phyloP scores from a whole-genome alignment of 2,888 invertebrate genomes.

The Polydrusus cervinus region DNA sequence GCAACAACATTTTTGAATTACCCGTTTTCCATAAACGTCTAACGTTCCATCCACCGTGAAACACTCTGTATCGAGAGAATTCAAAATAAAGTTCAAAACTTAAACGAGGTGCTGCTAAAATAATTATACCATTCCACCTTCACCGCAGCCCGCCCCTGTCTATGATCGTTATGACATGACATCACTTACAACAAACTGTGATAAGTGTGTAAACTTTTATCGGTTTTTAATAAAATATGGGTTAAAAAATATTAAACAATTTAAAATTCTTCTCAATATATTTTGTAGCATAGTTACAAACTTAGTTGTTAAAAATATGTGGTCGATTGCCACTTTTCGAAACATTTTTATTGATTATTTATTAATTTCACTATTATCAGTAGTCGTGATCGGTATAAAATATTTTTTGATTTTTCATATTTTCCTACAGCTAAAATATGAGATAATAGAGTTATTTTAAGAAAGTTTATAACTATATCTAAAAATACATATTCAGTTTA shows the following conservation, averaged over 20 bases:
- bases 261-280: neutral
- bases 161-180: conserved; percentile 7
- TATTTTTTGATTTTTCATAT: too few species aligned
- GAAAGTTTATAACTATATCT: neutral
- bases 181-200: conserved; percentile 1
- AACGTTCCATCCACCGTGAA: too few species aligned
- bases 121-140: too few species aligned
- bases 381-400: too few species aligned
- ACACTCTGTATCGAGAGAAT: too few species aligned
- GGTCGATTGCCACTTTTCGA: neutral
- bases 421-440: too few species aligned
- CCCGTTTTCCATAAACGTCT: too few species aligned
- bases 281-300: neutral
- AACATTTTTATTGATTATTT: too few species aligned
- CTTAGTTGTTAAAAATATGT: neutral
- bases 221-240: conserved; percentile 4
- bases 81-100: too few species aligned
- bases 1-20: too few species aligned
- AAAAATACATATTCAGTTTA: conserved; percentile 7
- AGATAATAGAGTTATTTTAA: neutral
- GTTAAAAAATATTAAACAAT: conserved; percentile 12
- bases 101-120: too few species aligned
- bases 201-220: neutral
- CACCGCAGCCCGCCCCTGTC: neutral
- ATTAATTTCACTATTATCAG: too few species aligned